Base-by-base conservation (phyloP, 2,113 vertebrate genomes). In the Zapus hudsonius region DNA sequence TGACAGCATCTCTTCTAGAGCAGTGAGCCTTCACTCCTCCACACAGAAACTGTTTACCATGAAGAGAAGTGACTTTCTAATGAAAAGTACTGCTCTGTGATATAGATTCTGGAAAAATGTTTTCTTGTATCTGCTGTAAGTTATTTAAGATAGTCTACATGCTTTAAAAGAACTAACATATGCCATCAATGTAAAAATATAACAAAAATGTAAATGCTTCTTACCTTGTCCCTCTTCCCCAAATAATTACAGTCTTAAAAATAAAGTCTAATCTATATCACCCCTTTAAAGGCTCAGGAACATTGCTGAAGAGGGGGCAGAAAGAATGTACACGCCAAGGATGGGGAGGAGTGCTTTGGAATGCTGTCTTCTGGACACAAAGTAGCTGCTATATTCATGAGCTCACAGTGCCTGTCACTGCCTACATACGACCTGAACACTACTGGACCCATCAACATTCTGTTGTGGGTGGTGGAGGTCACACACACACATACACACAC, bases 161-260 rank as follows among this genome's bases (percentile, higher is more conserved):
- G 57, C 42, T 69, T 96, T 76, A 83, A 95, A 94, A 91, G 87
- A 33, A 89, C 80, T 59, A 89, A 89, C 76, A 70, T 69, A 94
- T 82, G 27, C 67, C 72, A 59, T 83, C 80, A 83, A 82, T 84
- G 55, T 25, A 87, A 93, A 89, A 90, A 84, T 38, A 59, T 31
- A 57, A 67, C 23, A 90, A 94, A 90, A 89, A 86, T 85, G 31
- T 33, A 81, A 33, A 36, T 83, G 23, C 16, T 64, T 63, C 29
- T 66, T 42, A 8, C n/a, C 33, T 59, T 52, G 42, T 66, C 25
- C 40, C 59, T 59, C 74, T 59, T 31, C 22, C n/a, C 67, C 66
- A 76, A 66, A 84, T 66, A 87, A 83, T 91, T 76, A 36, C 67
- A 84, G 25, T 83, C 64, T 91, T 57, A 72, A 87, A 94, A 94